Base-by-base conservation (phyloP, 2,797 vertebrate species). In the Microchirus variegatus region DNA sequence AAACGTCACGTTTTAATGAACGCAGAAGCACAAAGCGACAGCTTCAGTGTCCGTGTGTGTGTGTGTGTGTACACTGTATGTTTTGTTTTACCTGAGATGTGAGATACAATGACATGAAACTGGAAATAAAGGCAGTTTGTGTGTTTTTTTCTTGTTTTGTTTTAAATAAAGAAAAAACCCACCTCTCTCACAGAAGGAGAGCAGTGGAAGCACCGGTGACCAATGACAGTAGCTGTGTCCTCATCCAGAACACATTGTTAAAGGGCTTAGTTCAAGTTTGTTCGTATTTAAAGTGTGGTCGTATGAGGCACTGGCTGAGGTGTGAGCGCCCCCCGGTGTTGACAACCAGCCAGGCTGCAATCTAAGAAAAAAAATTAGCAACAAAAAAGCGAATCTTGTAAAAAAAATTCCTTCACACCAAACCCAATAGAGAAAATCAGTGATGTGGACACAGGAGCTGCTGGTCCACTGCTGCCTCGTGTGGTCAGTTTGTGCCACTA, bases 161-260 rank as follows among this genome's bases (percentile, higher is more conserved):
- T 36, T 59, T 46, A 44, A 57, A 76, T 46, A 50, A 45, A 74
- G 38, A 69, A 70, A 53, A 4, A 42, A 40, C 37, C 41, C 26
- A 17, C 70, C 13, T 53, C 45, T 71, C 61, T 63, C 80, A 37
- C 65, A 76, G 75, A 48, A 78, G 47, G 1, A 31, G 46, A 53
- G 53, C 31, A 59, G 51, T 40, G 63, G 42, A 67, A 5, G 44
- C 63, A 55, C 59, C 15, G 4, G 19, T 0, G 5, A 48, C 60
- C 60, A 22, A 53, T 36, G 38, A 69, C 58, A 63, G 71, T 47
- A 72, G 74, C 80, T n/a, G 65, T 63, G 63, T 69, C 64, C 36
- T 53, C 15, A 50, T 36, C 37, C 48, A 73, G 75, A 73, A 82
- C 81, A 88, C 76, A 62, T 84, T 81, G 83, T 87, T 82, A 59